Percentiles rank a stretch among this genome's conserved stretches.
These are phyloP conservation scores for Drosophila ananassae DNA, from an alignment of 1,140 invertebrate species.

Conservation along the genomic window DNA sequence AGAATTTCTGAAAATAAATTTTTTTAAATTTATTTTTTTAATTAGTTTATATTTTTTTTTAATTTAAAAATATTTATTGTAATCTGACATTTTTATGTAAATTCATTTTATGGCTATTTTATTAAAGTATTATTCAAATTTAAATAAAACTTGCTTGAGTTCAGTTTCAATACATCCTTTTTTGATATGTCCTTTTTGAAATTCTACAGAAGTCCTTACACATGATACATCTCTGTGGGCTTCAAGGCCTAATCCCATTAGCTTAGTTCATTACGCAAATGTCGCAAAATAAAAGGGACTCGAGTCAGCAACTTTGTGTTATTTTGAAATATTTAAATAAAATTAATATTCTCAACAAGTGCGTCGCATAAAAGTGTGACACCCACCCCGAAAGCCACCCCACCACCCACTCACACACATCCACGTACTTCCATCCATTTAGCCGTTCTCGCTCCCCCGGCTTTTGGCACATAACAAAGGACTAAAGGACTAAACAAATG, in stretches of 20 bases:
- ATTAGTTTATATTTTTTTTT: too few relatives aligned
- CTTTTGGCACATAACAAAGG: conserved; percentile 70
- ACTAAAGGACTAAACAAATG: conserved; percentile 75
- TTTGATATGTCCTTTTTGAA: too few relatives aligned
- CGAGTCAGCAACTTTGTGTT: conserved; percentile 36
- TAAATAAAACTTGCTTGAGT: too few relatives aligned
- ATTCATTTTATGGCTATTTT: too few relatives aligned
- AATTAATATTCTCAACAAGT: conserved; percentile 80
- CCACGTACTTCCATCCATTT: conserved; percentile 23
- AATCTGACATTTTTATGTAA: too few relatives aligned
- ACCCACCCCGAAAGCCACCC: conserved; percentile 26
- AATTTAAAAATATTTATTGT: too few relatives aligned
- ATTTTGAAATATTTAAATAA: conserved; percentile 72
- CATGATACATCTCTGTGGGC: too few relatives aligned
- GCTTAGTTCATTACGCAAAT: conserved; percentile 40
- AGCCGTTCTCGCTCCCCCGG: neutral
- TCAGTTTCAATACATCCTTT: too few relatives aligned
- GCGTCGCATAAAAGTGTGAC: conserved; percentile 63
- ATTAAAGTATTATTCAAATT: too few relatives aligned
- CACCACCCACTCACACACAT: conserved; percentile 6
- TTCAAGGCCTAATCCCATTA: conserved; percentile 34
- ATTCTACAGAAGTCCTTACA: too few relatives aligned
- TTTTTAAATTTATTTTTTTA: too few relatives aligned
- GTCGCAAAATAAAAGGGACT: conserved; percentile 29
- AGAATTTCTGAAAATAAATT: too few relatives aligned